phyloP scores from a whole-genome alignment of 2,797 vertebrate species.

The Crypturellus tataupa region DNA sequence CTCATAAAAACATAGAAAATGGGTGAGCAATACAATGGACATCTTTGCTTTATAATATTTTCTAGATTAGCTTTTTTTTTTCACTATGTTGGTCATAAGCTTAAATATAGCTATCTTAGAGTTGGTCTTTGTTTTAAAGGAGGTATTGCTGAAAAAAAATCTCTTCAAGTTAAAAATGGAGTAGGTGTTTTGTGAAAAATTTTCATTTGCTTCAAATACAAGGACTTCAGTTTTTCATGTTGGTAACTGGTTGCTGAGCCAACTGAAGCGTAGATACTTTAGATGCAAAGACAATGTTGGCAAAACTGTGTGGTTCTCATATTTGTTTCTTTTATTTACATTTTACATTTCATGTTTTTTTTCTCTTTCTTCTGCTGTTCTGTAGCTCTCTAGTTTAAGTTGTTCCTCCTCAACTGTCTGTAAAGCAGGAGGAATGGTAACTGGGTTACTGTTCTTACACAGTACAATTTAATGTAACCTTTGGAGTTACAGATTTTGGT shows the following conservation, averaged over 20 bases:
- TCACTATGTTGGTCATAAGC: neutral
- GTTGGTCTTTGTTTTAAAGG: neutral
- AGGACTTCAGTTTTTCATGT: neutral
- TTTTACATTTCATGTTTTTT: neutral
- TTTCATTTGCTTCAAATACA: neutral
- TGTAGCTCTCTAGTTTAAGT: slow-evolving; percentile 38
- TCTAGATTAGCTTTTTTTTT: neutral
- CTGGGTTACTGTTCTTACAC: slow-evolving; percentile 30
- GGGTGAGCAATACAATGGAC: neutral
- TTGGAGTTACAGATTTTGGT: slow-evolving; percentile 1
- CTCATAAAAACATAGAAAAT: neutral
- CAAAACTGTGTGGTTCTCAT: slow-evolving; percentile 39
- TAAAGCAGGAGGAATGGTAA: slow-evolving; percentile 60
- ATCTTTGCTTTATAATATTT: neutral
- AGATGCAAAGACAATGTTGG: slow-evolving; percentile 52
- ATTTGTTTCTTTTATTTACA: slow-evolving; percentile 56
- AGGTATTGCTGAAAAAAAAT: neutral
- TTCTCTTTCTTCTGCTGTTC: slow-evolving; percentile 21
- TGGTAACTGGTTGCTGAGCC: neutral
- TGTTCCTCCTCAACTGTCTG: slow-evolving; percentile 53
- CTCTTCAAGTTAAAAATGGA: neutral
- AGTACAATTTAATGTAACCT: slow-evolving; percentile 21
- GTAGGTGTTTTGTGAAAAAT: neutral
- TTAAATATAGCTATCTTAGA: neutral
- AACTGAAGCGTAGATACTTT: slow-evolving; percentile 22